These are phyloP conservation scores for Gambelia wislizenii DNA, from an alignment of 2,797 vertebrate species.

Conservation along the genomic window DNA sequence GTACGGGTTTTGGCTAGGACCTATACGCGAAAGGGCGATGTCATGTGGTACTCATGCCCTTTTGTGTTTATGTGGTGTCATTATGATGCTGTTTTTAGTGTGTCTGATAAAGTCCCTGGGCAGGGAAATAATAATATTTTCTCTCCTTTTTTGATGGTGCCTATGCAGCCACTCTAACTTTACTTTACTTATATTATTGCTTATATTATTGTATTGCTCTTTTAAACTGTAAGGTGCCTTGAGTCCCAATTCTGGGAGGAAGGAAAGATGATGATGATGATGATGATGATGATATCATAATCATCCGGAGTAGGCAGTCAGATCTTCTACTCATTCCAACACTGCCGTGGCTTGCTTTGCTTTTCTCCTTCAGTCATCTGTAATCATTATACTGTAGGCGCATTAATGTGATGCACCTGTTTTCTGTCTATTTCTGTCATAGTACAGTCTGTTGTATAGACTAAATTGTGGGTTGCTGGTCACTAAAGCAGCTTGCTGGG, in stretches of 20 bases:
- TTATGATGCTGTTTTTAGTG: too few species aligned
- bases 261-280: too few species aligned
- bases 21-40: too few species aligned
- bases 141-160: background rate
- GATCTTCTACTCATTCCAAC: background rate
- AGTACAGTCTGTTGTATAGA: background rate
- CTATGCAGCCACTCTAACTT: background rate
- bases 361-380: background rate
- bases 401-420: conserved; percentile 22
- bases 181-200: background rate
- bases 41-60: too few species aligned
- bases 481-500: background rate
- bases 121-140: background rate
- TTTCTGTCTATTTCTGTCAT: conserved; percentile 20
- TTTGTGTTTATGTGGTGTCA: too few species aligned
- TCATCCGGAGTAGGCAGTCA: background rate
- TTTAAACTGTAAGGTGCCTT: too few species aligned
- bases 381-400: conserved; percentile 1
- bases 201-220: too few species aligned
- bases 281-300: too few species aligned
- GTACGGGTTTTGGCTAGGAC: too few species aligned
- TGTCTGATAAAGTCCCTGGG: too few species aligned
- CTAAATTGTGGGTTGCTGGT: background rate
- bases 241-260: too few species aligned
- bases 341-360: background rate